Evolutionary conservation across 2,113 vertebrate species (phyloP), one percentile per base, ranked within the genome.

Genomic region (Mormyrus iriodes): DNA sequence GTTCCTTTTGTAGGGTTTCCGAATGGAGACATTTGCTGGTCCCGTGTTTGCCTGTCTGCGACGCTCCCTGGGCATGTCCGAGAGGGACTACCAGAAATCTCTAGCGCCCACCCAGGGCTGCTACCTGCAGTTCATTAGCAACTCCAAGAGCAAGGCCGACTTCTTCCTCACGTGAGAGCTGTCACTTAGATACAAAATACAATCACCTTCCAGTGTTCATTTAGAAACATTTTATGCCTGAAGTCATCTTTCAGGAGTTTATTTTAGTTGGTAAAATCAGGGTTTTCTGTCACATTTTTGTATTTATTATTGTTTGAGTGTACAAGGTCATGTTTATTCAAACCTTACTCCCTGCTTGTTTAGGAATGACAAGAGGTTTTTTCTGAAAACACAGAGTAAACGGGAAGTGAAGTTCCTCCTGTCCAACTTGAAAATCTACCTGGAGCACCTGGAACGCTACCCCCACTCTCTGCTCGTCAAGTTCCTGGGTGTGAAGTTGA

Each of bases 61-160:
- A 0, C 91, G 90, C 15, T 95, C 94, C 8, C 91, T 97, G 2
- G 97, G 97, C 31, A 91, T 98, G 92, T 91, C 91, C 0, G 97
- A 98, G 89, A 94, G 92, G 55, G 96, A 97, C 84, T 98, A 98
- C 86, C 96, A 96, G 93, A 91, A 92, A 3, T 96, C 97, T 0
- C 94, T 98, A 42, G 95, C 73, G 6, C 17, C 95, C 55, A 96
- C 96, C 0, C 93, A 95, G 0, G 93, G 88, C 53, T 95, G 93
- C 79, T 98, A 96, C 92, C 94, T 98, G 86, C 97, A 98, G 91
- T 98, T 98, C 91, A 95, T 98, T 93, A 97, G 97, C 94, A 97
- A 97, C 93, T 98, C 97, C 89, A 98, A 97, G 93, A 98, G 97
- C 96, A 97, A 95, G 52, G 97, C 97, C 0, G 96, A 96, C 93